A percentile compares a stretch with the other conserved stretches of the same genome.
phyloP scores from a whole-genome alignment of 2,888 invertebrate species.

The Xylota sylvarum region DNA sequence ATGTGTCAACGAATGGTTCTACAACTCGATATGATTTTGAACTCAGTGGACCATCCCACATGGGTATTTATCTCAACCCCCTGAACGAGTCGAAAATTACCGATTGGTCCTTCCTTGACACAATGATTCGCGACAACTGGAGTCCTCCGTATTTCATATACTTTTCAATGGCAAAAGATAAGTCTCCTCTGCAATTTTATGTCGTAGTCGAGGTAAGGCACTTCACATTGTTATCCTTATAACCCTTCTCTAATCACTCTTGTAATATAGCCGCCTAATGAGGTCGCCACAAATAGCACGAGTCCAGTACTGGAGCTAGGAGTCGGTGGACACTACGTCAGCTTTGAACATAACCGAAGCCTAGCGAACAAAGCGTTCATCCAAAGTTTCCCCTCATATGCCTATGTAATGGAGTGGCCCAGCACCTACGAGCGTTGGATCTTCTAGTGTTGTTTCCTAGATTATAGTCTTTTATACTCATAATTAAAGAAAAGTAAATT shows the following conservation, averaged over 20 bases:
- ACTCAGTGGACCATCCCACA: slow-evolving; percentile 81
- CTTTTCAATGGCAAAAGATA: slow-evolving; percentile 80
- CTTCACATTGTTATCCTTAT: slow-evolving; percentile 7
- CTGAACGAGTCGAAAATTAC: slow-evolving; percentile 78
- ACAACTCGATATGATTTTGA: slow-evolving; percentile 80
- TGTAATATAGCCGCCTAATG: slow-evolving; percentile 17
- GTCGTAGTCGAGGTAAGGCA: slow-evolving; percentile 81
- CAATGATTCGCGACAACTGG: slow-evolving; percentile 78
- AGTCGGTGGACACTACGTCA: slow-evolving; percentile 85
- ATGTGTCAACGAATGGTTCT: slow-evolving; percentile 73
- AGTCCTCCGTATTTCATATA: slow-evolving; percentile 81
- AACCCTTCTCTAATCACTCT: neutral
- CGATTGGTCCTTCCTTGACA: slow-evolving; percentile 81
- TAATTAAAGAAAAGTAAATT: slow-evolving; percentile 68
- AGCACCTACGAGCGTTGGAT: slow-evolving; percentile 84
- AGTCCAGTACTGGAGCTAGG: slow-evolving; percentile 84
- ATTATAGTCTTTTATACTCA: slow-evolving; percentile 69
- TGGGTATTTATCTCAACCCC: slow-evolving; percentile 81
- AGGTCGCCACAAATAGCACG: slow-evolving; percentile 70
- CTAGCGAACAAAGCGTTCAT: slow-evolving; percentile 84
- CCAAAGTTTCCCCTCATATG: slow-evolving; percentile 86
- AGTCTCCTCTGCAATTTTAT: slow-evolving; percentile 80
- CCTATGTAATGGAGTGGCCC: slow-evolving; percentile 86
- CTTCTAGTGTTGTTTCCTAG: slow-evolving; percentile 73
- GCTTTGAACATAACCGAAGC: slow-evolving; percentile 85